A percentile compares a stretch with the other conserved stretches of the same genome.
phyloP scores from a whole-genome alignment of 2,888 invertebrate species.

The Copidosoma aretas region DNA sequence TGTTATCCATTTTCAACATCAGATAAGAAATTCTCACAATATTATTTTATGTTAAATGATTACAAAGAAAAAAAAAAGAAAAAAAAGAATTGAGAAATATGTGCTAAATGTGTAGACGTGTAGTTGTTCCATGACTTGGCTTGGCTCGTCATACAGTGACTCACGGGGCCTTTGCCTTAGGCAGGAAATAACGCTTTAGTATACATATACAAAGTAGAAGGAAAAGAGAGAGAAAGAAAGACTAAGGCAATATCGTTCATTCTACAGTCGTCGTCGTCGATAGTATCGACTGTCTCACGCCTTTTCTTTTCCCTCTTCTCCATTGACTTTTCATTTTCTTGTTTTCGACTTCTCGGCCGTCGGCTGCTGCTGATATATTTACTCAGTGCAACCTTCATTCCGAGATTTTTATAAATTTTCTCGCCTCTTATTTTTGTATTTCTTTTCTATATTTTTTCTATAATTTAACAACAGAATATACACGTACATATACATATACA shows the following conservation, averaged over 20 bases:
- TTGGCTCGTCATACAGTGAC: slow-evolving; percentile 13
- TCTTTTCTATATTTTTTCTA: no score
- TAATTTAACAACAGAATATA: no score
- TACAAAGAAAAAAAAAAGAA: neutral
- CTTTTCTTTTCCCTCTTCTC: neutral
- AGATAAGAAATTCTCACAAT: no score
- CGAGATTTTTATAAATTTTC: no score
- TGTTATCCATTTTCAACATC: no score
- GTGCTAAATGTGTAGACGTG: no score
- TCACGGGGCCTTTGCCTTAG: slow-evolving; percentile 1
- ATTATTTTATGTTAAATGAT: neutral
- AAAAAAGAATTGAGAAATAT: neutral
- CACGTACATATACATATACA: no score
- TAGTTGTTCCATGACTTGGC: neutral
- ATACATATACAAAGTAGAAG: slow-evolving; percentile 8
- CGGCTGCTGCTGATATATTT: no score
- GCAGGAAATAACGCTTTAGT: slow-evolving; percentile 14
- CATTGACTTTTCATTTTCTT: no score
- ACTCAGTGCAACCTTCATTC: no score
- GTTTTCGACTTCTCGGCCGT: no score
- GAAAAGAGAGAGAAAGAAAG: slow-evolving; percentile 10
- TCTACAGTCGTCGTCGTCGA: slow-evolving; percentile 12
- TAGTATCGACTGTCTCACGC: slow-evolving; percentile 15
- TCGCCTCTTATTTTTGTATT: no score
- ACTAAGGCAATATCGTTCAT: slow-evolving; percentile 16